A percentile compares a stretch with the other conserved stretches of the same genome.
Evolutionary conservation across 92 coral and sea anemone species (phyloP).

Genomic region (Zoanthus sansibaricus): DNA sequence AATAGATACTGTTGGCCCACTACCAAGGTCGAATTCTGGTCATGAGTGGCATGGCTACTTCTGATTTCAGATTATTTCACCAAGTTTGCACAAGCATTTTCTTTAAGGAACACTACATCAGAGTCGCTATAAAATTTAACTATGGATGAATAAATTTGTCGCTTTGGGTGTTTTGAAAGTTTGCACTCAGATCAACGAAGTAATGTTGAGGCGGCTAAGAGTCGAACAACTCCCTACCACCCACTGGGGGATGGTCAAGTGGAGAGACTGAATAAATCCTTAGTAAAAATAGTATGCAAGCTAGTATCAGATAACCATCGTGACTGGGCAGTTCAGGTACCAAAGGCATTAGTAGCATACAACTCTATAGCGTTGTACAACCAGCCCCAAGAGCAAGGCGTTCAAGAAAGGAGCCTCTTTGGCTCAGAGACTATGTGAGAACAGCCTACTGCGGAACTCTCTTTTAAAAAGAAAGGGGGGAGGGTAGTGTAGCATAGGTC

Average conservation of each 20-base stretch:
- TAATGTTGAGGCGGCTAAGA: conserved; percentile 22
- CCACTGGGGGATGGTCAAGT: not conserved
- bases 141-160: conserved; percentile 27
- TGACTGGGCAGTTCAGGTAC: conserved; percentile 1
- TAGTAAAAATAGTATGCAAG: no score
- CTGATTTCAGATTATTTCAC: no score
- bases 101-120: conserved; percentile 35
- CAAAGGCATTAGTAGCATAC: conserved; percentile 41
- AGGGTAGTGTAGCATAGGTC: no score
- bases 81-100: conserved; percentile 47
- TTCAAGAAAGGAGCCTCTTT: no score
- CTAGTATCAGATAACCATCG: no score
- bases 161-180: conserved; percentile 40
- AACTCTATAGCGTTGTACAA: not conserved
- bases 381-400: no score
- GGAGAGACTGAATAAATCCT: not conserved
- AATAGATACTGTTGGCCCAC: conserved; percentile 6
- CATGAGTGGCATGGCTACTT: conserved; percentile 53
- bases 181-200: not conserved
- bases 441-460: no score
- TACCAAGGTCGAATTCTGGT: conserved; percentile 51
- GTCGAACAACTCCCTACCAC: no score
- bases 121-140: conserved; percentile 29
- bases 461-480: no score
- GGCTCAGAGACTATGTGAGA: no score